Evolutionary conservation across 2,797 vertebrate species (phyloP).

Genomic region (Nothura maculosa): DNA sequence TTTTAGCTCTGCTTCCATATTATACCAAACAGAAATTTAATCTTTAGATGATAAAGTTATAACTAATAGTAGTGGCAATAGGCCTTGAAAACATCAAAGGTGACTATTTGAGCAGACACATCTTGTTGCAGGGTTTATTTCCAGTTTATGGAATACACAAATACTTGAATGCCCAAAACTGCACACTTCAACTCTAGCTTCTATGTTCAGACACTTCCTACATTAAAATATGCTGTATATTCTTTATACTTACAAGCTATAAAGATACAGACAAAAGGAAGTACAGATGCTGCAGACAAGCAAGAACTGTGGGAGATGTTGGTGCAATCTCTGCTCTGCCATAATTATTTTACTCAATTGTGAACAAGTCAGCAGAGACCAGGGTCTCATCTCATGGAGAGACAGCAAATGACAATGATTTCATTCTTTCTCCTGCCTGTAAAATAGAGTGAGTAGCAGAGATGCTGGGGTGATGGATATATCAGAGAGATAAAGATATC

Average conservation of each 20-base stretch:
- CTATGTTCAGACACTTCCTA: not conserved
- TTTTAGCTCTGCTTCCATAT: not conserved
- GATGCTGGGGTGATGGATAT: not conserved
- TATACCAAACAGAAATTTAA: not conserved
- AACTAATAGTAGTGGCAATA: not conserved
- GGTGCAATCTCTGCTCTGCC: constrained; percentile 5
- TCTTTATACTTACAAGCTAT: not conserved
- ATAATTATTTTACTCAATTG: not conserved
- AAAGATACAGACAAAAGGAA: not conserved
- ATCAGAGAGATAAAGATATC: not conserved
- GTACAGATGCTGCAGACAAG: not conserved
- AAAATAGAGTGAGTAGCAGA: not conserved
- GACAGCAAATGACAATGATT: not conserved
- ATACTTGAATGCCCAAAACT: not conserved
- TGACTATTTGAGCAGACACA: not conserved
- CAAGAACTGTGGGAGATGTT: not conserved
- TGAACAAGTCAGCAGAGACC: not conserved
- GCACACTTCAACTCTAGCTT: not conserved
- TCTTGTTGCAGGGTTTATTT: not conserved
- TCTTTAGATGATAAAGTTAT: not conserved
- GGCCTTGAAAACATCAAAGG: not conserved
- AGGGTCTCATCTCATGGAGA: not conserved
- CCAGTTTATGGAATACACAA: not conserved
- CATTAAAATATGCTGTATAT: not conserved
- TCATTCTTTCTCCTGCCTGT: not conserved